These are phyloP conservation scores for Nothocercus julius DNA, from an alignment of 2,113 vertebrate species.

Conservation along the genomic window DNA sequence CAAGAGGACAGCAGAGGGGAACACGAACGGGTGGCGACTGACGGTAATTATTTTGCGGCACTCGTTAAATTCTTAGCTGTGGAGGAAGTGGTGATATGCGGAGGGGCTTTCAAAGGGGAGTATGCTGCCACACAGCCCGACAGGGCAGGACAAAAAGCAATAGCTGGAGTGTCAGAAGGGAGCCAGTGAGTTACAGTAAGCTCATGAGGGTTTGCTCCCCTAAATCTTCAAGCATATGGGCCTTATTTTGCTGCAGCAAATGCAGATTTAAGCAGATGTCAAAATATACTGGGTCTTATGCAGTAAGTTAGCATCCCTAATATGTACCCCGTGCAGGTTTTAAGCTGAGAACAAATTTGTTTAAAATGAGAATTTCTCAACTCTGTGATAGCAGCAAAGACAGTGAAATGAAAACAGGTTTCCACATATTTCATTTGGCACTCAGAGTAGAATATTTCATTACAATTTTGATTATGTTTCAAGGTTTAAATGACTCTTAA, in stretches of 20 bases:
- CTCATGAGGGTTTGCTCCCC: neutral
- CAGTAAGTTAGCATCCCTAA: neutral
- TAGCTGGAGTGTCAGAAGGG: accelerated
- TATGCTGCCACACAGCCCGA: neutral
- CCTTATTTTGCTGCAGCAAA: neutral
- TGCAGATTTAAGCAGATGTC: neutral
- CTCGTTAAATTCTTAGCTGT: neutral
- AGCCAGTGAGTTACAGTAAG: neutral
- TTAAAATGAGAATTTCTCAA: neutral
- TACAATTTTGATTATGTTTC: neutral
- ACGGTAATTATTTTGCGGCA: conserved; percentile 39
- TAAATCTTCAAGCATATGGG: neutral
- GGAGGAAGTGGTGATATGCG: conserved; percentile 27
- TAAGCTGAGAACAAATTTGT: neutral
- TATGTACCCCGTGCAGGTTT: neutral
- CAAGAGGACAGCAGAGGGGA: neutral
- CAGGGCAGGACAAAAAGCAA: neutral
- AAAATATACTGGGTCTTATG: neutral
- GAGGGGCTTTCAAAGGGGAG: conserved; percentile 1
- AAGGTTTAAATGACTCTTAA: neutral
- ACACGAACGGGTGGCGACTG: conserved; percentile 1
- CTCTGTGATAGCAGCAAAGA: neutral
- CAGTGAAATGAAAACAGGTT: neutral
- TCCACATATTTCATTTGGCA: neutral
- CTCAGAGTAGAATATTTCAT: neutral